These are phyloP conservation scores for Chrysaora quinquecirrha DNA, from an alignment of 30 jellyfish, hydroid and myxozoan genomes.

Conservation along the genomic window DNA sequence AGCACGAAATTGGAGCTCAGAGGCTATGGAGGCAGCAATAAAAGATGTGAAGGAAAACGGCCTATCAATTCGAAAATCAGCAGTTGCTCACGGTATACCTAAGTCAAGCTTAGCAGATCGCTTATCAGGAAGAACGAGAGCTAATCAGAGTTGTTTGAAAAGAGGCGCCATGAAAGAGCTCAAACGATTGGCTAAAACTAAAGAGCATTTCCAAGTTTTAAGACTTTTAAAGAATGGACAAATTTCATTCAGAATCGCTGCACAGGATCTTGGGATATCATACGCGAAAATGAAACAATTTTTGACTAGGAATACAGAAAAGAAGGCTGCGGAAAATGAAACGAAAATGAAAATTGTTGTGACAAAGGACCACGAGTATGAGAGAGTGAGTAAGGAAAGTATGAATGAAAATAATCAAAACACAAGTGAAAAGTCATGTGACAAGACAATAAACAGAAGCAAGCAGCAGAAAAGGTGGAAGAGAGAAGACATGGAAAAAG, in stretches of 20 bases:
- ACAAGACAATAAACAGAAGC: not conserved
- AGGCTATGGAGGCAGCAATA: constrained; percentile 34
- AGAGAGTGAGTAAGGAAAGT: constrained; percentile 2
- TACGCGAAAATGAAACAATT: constrained; percentile 10
- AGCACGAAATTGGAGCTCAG: constrained; percentile 3
- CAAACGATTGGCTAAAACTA: constrained; percentile 20
- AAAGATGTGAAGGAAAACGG: constrained; percentile 28
- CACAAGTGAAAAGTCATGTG: not conserved
- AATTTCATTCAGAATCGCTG: constrained; percentile 32
- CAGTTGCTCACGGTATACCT: constrained; percentile 23
- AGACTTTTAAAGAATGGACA: constrained; percentile 21
- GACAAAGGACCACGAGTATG: not conserved
- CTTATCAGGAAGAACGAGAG: not conserved
- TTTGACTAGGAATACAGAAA: not conserved
- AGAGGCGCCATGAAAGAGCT: not conserved
- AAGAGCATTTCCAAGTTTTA: constrained; percentile 1
- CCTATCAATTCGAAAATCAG: constrained; percentile 31
- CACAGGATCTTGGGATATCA: constrained; percentile 42
- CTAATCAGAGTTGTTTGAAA: not conserved
- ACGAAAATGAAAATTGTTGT: constrained; percentile 11
- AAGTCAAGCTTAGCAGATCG: constrained; percentile 59
- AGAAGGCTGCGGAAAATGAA: not conserved
- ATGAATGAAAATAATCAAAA: not conserved
- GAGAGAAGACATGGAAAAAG: constrained; percentile 35
- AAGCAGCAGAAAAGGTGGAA: constrained; percentile 38